Percentiles rank a stretch among this genome's conserved stretches.
Conservation (phyloP, 1,140 invertebrate genomes). For the Leptestheria dahalacensis region DNA sequence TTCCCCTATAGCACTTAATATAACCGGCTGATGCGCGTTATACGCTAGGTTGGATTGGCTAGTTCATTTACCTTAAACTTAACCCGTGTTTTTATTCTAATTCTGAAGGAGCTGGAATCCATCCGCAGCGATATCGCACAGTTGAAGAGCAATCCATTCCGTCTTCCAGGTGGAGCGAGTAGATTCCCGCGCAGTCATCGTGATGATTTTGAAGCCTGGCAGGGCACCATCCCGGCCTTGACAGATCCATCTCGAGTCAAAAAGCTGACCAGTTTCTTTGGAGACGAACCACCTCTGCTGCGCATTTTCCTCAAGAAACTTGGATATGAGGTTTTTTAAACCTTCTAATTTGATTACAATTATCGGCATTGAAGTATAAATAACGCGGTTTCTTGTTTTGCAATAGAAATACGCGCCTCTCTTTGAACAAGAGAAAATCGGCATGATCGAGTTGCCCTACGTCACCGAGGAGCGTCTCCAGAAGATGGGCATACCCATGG, state of each 20-base stretch:
- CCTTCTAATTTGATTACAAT: neutral
- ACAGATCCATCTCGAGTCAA: conserved; percentile 69
- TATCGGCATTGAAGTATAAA: neutral
- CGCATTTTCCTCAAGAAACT: conserved; percentile 78
- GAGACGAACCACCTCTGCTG: conserved; percentile 77
- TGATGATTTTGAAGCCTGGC: conserved; percentile 11
- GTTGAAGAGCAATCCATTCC: conserved; percentile 41
- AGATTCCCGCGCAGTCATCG: conserved; percentile 3
- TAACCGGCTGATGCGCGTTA: too few species aligned
- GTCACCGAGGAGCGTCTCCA: conserved; percentile 74
- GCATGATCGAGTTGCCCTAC: conserved; percentile 81
- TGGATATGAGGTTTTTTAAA: conserved; percentile 62
- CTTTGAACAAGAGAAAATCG: conserved; percentile 76
- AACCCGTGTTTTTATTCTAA: neutral
- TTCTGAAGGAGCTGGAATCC: conserved; percentile 66
- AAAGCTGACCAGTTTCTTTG: conserved; percentile 79
- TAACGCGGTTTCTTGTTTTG: conserved; percentile 11
- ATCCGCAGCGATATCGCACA: conserved; percentile 68
- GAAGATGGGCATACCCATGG: conserved; percentile 76
- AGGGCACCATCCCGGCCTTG: conserved; percentile 26
- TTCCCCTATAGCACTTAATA: neutral
- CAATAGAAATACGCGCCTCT: conserved; percentile 68
- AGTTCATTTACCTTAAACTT: too few species aligned
- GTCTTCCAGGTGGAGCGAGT: conserved; percentile 14
- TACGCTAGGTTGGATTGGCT: neutral